These are phyloP conservation scores for Escarpia spicata DNA, from an alignment of 2,888 invertebrate genomes.

Conservation along the genomic window DNA sequence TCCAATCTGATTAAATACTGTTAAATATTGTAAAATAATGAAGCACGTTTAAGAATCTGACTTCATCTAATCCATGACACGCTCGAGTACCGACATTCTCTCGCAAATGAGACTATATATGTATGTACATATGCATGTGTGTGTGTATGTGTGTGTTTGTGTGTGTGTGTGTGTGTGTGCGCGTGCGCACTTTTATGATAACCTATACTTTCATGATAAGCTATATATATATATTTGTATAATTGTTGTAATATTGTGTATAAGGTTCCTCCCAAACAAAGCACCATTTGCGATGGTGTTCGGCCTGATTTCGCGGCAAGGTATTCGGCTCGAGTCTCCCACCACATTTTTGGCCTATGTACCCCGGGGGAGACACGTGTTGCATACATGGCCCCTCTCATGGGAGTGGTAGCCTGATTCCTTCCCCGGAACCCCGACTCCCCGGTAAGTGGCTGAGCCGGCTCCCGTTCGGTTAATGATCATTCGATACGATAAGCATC, in stretches of 20 bases:
- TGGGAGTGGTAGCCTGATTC: not conserved
- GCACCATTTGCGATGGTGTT: not conserved
- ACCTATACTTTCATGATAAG: too few relatives aligned
- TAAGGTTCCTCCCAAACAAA: not conserved
- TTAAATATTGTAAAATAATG: too few relatives aligned
- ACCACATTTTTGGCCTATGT: not conserved
- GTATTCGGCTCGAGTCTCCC: not conserved
- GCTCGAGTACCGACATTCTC: too few relatives aligned
- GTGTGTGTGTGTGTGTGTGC: too few relatives aligned
- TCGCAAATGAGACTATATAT: too few relatives aligned
- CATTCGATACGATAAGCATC: slow-evolving; percentile 6
- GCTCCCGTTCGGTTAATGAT: not conserved
- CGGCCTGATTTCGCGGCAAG: not conserved
- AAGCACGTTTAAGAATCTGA: too few relatives aligned
- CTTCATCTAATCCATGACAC: too few relatives aligned
- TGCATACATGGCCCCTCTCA: not conserved
- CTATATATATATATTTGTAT: too few relatives aligned
- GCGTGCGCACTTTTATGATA: too few relatives aligned
- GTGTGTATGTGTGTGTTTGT: too few relatives aligned
- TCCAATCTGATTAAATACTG: too few relatives aligned
- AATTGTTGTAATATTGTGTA: not conserved
- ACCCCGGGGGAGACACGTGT: not conserved
- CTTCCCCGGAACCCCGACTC: not conserved
- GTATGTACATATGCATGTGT: too few relatives aligned
- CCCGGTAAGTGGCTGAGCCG: slow-evolving; percentile 3